Evolutionary conservation across 1,140 invertebrate genomes (phyloP), one percentile per base, ranked within the genome.

Genomic region (Cotesia typhae): DNA sequence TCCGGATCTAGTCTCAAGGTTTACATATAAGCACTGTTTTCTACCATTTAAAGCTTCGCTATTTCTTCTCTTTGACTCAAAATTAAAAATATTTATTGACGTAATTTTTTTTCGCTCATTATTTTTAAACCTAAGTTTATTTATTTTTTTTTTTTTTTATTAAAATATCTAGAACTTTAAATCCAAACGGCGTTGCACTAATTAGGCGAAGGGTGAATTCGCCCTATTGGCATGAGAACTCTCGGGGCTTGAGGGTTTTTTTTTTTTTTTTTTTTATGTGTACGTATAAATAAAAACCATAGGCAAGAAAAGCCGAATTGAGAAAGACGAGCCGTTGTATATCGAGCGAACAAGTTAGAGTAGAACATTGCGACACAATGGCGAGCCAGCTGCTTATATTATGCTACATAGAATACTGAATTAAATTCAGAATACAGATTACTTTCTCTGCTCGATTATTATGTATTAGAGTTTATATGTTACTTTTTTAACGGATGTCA

Each of bases 1-100:
- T 84, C 84, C 84, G 84, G 84, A 84, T 84, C 84, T 84, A 81
- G 79, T 75, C 80, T 85, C 82, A 84, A 85, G 84, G 82, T 84
- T 85, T 84, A 84, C 78, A 83, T 84, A 84, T 83, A 84, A 76
- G 79, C 82, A 81, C 79, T 28, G 28, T 28, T 28, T 28, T 28
- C 28, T 1, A 28, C 28, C 28, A 28, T 28, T 28, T 28, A 28
- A 28, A 28, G 28, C 28, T 28, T 81, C 73, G 61, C 77, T 66
- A 80, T 74, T 74, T 74, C 61, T 74, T 75, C 72, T 60, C 77
- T 73, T 69, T 74, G 73, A 63, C 60, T 61, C 73, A 75, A 28
- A 28, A 28, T 28, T 28, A 28, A 28, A 28, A 28, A 28, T 28
- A 28, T 28, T 28, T 28, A 28, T 28, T 28, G 28, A 28, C 28